These are phyloP conservation scores for Sinocyclocheilus grahami DNA, from an alignment of 2,113 vertebrate species.

Conservation along the genomic window DNA sequence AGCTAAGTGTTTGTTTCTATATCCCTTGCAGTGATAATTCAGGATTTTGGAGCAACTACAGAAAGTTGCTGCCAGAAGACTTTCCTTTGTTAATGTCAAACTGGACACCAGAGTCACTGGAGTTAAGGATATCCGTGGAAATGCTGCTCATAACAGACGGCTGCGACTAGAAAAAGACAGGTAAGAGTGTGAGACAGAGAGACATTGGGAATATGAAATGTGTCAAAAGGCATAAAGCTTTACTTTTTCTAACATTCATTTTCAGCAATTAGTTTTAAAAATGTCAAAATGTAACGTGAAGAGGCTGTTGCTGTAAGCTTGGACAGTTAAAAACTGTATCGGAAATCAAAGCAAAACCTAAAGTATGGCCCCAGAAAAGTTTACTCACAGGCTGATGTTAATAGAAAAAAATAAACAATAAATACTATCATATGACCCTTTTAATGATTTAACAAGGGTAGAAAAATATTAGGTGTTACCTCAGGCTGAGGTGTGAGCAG, in stretches of 20 bases:
- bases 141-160: background rate
- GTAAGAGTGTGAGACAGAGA: background rate
- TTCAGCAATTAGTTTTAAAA: background rate
- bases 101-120: conserved; percentile 26
- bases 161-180: conserved; percentile 25
- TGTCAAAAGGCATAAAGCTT: no score
- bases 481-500: conserved; percentile 57
- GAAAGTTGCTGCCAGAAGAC: conserved; percentile 60
- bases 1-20: background rate
- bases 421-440: background rate
- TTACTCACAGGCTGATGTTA: background rate
- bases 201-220: background rate
- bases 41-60: conserved; percentile 48
- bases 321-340: background rate
- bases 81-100: conserved; percentile 57
- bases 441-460: background rate
- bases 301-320: background rate
- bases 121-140: background rate
- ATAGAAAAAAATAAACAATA: background rate
- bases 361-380: background rate
- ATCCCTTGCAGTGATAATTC: background rate
- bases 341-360: background rate
- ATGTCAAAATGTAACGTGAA: background rate
- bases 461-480: conserved; percentile 53
- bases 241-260: background rate